Percentiles rank a stretch among this genome's conserved stretches.
Evolutionary conservation across 1,140 invertebrate genomes (phyloP).

Genomic region (Philotrypesis tridentata): DNA sequence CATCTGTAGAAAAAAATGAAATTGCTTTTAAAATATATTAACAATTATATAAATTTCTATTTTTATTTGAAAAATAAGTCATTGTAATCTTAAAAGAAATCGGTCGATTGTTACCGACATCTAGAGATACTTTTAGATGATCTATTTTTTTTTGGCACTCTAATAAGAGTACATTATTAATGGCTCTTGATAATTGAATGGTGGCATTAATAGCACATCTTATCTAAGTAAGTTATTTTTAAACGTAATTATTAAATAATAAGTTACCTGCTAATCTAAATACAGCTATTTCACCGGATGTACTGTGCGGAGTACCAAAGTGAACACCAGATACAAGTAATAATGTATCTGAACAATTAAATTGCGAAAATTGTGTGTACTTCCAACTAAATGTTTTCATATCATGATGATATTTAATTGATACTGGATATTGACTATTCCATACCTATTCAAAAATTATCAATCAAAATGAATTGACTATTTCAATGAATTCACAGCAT

Average conservation of each 20-base stretch:
- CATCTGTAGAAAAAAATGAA: slow-evolving; percentile 70
- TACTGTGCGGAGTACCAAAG: slow-evolving; percentile 85
- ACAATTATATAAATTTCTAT: neutral
- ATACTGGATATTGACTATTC: slow-evolving; percentile 83
- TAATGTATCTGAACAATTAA: slow-evolving; percentile 88
- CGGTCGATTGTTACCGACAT: neutral
- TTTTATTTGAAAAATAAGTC: neutral
- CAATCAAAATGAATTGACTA: slow-evolving; percentile 31
- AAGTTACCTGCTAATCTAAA: slow-evolving; percentile 82
- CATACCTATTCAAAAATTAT: slow-evolving; percentile 78
- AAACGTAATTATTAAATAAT: slow-evolving; percentile 8
- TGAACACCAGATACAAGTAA: slow-evolving; percentile 91
- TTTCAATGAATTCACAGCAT: slow-evolving; percentile 20
- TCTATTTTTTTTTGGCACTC: slow-evolving; percentile 50
- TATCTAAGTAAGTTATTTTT: slow-evolving; percentile 10
- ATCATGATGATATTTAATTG: slow-evolving; percentile 83
- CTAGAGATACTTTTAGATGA: slow-evolving; percentile 18
- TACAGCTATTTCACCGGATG: slow-evolving; percentile 91
- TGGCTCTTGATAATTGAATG: slow-evolving; percentile 21
- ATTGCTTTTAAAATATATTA: neutral
- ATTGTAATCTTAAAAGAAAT: neutral
- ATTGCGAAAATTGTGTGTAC: slow-evolving; percentile 92
- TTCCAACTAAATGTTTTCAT: slow-evolving; percentile 92
- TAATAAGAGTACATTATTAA: slow-evolving; percentile 37
- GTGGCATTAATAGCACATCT: slow-evolving; percentile 23